These are phyloP conservation scores for Zosterops borbonicus DNA, from an alignment of 2,113 vertebrate genomes.

Conservation along the genomic window DNA sequence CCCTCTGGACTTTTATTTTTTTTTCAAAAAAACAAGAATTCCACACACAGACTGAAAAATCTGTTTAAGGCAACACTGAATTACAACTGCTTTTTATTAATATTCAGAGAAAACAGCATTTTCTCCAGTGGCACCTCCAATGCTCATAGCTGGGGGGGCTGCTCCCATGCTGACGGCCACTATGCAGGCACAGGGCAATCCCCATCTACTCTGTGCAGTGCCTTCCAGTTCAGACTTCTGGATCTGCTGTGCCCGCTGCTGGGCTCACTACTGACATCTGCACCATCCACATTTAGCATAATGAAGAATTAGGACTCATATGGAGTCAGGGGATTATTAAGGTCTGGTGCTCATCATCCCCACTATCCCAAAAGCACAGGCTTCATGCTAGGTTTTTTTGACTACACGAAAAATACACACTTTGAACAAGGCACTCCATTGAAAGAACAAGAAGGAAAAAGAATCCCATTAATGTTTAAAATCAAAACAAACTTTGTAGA, in stretches of 20 bases:
- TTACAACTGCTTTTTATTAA: not conserved
- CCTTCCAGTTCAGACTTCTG: not conserved
- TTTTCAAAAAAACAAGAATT: not conserved
- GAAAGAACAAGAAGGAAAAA: not conserved
- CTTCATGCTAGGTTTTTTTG: not conserved
- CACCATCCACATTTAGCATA: not conserved
- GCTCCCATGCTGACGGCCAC: not conserved
- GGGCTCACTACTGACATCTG: accelerated
- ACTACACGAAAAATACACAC: not conserved
- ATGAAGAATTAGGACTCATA: not conserved
- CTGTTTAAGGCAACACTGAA: not conserved
- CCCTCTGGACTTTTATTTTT: not conserved
- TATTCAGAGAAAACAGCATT: not conserved
- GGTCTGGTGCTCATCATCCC: not conserved
- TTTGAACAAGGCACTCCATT: not conserved
- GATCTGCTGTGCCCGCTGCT: not conserved
- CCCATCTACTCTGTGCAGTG: no score
- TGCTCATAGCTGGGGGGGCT: not conserved
- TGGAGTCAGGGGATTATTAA: not conserved
- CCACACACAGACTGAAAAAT: not conserved
- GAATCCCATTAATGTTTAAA: not conserved
- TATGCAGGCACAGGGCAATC: not conserved
- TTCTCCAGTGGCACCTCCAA: not conserved
- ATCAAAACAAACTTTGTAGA: not conserved
- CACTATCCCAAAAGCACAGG: not conserved